phyloP scores from a whole-genome alignment of 2,888 invertebrate genomes.

The Ophion slaviceki region DNA sequence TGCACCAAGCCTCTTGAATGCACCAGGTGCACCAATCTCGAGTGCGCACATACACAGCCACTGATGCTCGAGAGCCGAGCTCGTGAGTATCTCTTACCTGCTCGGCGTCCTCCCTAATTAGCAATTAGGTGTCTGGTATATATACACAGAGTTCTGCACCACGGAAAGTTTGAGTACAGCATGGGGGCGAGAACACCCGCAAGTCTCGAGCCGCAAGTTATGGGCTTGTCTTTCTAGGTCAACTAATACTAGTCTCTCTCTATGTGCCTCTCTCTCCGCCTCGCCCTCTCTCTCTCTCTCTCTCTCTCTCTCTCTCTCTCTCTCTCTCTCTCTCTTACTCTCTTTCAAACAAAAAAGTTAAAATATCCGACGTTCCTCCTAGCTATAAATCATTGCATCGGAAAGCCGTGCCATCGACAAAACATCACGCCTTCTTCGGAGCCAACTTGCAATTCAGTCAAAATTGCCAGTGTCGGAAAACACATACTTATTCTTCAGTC shows the following conservation, averaged over 20 bases:
- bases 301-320: conserved; percentile 19
- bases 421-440: conserved; percentile 28
- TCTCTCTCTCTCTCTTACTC: conserved; percentile 5
- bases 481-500: not conserved
- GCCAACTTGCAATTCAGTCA: conserved; percentile 31
- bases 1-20: conserved; percentile 25
- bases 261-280: conserved; percentile 24
- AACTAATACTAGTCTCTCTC: conserved; percentile 46
- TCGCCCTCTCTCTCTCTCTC: not conserved
- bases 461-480: conserved; percentile 8
- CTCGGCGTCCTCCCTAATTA: conserved; percentile 76
- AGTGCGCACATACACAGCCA: conserved; percentile 23
- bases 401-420: conserved; percentile 34
- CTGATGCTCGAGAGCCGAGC: conserved; percentile 31
- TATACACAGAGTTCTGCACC: conserved; percentile 39
- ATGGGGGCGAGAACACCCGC: conserved; percentile 37
- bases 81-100: conserved; percentile 63
- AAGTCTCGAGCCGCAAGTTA: conserved; percentile 52
- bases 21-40: conserved; percentile 56
- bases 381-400: conserved; percentile 43
- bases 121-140: conserved; percentile 73
- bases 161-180: conserved; percentile 42
- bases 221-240: conserved; percentile 74
- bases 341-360: conserved; percentile 7
- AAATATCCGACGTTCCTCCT: conserved; percentile 42